Conservation (phyloP, 2,888 invertebrate genomes). For the Drosophila ezoana region DNA sequence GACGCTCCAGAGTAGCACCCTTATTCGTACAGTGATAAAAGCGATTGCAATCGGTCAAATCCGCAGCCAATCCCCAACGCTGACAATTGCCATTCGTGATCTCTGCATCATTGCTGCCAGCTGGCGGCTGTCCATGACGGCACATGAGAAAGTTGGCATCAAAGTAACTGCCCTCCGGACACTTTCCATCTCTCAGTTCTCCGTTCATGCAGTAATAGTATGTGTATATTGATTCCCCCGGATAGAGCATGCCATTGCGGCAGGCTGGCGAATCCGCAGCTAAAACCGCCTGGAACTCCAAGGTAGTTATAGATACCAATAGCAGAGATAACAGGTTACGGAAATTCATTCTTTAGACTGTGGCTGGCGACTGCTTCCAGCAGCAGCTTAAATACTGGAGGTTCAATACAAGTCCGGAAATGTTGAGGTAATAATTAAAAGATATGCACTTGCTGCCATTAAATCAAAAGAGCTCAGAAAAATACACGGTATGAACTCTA, state of each 20-base stretch:
- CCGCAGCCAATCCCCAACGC: conserved; percentile 65
- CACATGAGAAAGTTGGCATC: conserved; percentile 41
- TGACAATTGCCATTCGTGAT: conserved; percentile 25
- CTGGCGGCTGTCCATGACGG: conserved; percentile 21
- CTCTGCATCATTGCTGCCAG: not conserved
- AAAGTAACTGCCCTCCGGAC: conserved; percentile 57
- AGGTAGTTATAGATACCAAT: not conserved
- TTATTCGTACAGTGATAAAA: conserved; percentile 77
- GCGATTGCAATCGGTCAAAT: conserved; percentile 73
- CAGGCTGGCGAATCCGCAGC: conserved; percentile 3
- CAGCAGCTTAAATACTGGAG: conserved; percentile 19
- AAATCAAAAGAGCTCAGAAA: too few species aligned
- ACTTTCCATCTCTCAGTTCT: not conserved
- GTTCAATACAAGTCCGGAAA: not conserved
- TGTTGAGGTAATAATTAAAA: conserved; percentile 17
- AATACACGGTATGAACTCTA: too few species aligned
- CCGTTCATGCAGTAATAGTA: conserved; percentile 43
- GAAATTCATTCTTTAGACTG: conserved; percentile 5
- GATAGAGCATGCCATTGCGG: conserved; percentile 31
- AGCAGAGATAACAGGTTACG: conserved; percentile 1
- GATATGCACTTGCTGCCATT: not conserved
- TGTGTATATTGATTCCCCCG: not conserved
- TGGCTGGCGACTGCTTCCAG: not conserved
- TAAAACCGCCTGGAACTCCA: too few species aligned
- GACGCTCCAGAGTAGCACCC: conserved; percentile 40